Conservation (phyloP, 2,113 vertebrate genomes). For the Thunnus maccoyii region DNA sequence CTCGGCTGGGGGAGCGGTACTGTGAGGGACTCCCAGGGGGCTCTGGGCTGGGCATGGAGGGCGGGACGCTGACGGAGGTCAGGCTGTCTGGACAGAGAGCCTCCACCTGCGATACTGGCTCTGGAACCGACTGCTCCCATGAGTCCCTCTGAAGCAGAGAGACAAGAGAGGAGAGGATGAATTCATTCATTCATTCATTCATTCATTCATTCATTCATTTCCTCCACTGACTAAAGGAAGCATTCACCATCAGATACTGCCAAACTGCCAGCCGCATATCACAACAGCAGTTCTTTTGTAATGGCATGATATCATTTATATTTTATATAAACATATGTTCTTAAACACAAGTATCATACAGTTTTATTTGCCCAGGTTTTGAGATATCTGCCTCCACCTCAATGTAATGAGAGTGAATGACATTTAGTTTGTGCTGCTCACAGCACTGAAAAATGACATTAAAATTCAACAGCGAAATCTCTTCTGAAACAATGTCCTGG, state of each 20-base stretch:
- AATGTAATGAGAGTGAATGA: too few relatives aligned
- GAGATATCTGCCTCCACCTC: too few relatives aligned
- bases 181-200: too few relatives aligned
- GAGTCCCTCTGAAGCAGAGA: constrained; percentile 88
- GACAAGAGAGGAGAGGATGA: constrained; percentile 30
- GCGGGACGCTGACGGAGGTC: constrained; percentile 74
- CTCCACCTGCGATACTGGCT: constrained; percentile 85
- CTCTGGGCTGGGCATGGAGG: constrained; percentile 86
- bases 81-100: constrained; percentile 82
- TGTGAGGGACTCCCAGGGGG: constrained; percentile 77
- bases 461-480: too few relatives aligned
- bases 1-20: constrained; percentile 85
- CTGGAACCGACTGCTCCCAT: constrained; percentile 88
- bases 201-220: constrained; percentile 13
- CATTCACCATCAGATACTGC: not conserved
- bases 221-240: not conserved
- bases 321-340: too few relatives aligned
- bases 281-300: constrained; percentile 30
- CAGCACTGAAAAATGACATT: too few relatives aligned
- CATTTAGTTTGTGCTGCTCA: too few relatives aligned
- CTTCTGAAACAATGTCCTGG: too few relatives aligned
- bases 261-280: not conserved
- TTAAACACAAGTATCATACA: too few relatives aligned
- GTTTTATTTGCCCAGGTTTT: too few relatives aligned
- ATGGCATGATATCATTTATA: not conserved